Conservation (phyloP, 2,113 vertebrate species). For the Alectura lathami region DNA sequence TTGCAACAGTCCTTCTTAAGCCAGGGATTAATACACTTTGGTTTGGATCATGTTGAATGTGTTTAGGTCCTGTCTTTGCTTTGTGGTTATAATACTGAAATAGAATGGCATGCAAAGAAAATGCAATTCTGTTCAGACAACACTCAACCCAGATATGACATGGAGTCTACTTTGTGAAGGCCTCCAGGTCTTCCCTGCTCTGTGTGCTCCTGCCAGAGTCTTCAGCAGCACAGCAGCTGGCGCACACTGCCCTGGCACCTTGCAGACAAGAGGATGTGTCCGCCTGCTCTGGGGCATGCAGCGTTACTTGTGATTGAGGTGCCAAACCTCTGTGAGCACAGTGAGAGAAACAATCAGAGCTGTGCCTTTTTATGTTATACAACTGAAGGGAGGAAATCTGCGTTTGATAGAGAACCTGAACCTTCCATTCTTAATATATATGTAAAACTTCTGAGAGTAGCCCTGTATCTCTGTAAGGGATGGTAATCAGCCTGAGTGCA, state of each 20-base stretch:
- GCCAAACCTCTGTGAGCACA: background rate
- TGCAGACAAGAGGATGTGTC: background rate
- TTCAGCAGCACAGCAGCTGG: background rate
- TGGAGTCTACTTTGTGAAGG: background rate
- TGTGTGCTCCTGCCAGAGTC: background rate
- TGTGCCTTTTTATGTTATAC: background rate
- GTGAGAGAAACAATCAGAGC: background rate
- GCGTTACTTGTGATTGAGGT: background rate
- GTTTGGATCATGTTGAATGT: background rate
- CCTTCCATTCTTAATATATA: background rate
- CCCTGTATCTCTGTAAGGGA: background rate
- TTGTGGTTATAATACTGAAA: background rate
- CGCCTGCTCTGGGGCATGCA: background rate
- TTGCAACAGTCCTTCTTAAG: background rate
- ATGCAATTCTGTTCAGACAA: background rate
- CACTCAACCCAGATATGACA: background rate
- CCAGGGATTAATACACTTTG: background rate
- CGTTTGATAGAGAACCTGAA: background rate
- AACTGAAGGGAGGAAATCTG: background rate
- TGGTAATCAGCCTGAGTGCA: background rate
- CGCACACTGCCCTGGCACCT: fast-evolving
- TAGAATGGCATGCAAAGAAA: background rate
- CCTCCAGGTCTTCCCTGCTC: fast-evolving
- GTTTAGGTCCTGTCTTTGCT: background rate
- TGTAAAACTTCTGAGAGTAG: background rate